Percentiles rank a stretch among this genome's conserved stretches.
Conservation (phyloP, 2,888 invertebrate species). For the Temnothorax unifasciatus region DNA sequence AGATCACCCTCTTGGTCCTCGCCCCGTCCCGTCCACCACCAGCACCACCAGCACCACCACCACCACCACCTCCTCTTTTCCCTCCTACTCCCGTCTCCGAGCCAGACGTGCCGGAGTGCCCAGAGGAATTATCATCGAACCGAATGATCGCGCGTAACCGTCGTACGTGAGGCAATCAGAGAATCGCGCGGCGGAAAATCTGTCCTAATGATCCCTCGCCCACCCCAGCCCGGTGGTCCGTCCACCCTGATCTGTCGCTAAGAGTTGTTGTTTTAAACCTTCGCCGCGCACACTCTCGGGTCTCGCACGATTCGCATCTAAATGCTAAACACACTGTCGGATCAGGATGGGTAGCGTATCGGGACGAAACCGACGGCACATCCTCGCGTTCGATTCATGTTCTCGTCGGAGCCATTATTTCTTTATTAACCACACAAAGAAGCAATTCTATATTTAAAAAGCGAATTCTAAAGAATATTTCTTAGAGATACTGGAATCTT, state of each 20-base stretch:
- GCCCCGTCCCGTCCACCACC: conserved; percentile 63
- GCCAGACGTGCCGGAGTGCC: conserved; percentile 70
- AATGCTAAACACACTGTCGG: conserved; percentile 27
- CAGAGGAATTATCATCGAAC: conserved; percentile 77
- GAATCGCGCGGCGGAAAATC: conserved; percentile 80
- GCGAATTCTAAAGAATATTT: neutral
- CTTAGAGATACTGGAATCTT: neutral
- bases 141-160: conserved; percentile 79
- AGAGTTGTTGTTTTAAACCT: conserved; percentile 36
- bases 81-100: conserved; percentile 37
- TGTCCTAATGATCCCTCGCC: conserved; percentile 64
- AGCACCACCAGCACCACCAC: conserved; percentile 13
- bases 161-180: conserved; percentile 81
- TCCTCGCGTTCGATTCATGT: conserved; percentile 8
- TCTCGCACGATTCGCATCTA: conserved; percentile 36
- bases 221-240: conserved; percentile 45
- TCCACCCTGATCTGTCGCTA: conserved; percentile 39
- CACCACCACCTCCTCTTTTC: neutral
- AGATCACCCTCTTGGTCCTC: conserved; percentile 71
- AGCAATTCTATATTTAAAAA: neutral
- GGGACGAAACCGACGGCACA: neutral
- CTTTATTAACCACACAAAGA: neutral
- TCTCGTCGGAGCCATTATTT: neutral
- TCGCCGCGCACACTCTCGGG: conserved; percentile 15
- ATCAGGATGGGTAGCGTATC: conserved; percentile 12